phyloP scores from a whole-genome alignment of 1,140 invertebrate genomes.

The Mycetomoellerius zeteki region DNA sequence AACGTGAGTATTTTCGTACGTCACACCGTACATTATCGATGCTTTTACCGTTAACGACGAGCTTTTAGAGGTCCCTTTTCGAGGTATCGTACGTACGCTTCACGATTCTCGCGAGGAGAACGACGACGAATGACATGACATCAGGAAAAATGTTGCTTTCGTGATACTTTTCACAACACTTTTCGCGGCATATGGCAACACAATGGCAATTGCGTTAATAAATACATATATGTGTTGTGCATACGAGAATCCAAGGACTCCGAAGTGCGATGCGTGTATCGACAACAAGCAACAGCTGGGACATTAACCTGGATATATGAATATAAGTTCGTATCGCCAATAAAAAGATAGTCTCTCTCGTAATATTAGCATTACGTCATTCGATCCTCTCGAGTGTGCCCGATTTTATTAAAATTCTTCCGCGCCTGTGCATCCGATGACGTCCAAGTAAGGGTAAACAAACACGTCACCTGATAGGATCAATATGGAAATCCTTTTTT shows the following conservation, averaged over 20 bases:
- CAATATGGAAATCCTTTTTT: constrained; percentile 14
- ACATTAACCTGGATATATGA: constrained; percentile 38
- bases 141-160: neutral
- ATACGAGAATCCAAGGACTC: neutral
- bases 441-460: neutral
- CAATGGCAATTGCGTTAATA: neutral
- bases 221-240: neutral
- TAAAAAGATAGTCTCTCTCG: constrained; percentile 11
- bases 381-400: constrained; percentile 25
- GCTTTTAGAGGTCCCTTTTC: constrained; percentile 42
- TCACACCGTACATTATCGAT: constrained; percentile 58
- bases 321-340: constrained; percentile 9
- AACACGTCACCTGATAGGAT: neutral
- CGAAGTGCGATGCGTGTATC: constrained; percentile 13
- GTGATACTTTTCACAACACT: neutral
- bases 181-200: neutral
- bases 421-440: neutral
- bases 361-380: constrained; percentile 2
- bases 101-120: constrained; percentile 17
- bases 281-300: constrained; percentile 32
- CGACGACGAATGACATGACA: constrained; percentile 34
- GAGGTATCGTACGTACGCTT: constrained; percentile 1
- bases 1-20: constrained; percentile 58
- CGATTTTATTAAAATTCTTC: constrained; percentile 18
- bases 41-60: constrained; percentile 59